These are phyloP conservation scores for Ctenopoma kingsleyae DNA, from an alignment of 2,797 vertebrate genomes.

Conservation along the genomic window DNA sequence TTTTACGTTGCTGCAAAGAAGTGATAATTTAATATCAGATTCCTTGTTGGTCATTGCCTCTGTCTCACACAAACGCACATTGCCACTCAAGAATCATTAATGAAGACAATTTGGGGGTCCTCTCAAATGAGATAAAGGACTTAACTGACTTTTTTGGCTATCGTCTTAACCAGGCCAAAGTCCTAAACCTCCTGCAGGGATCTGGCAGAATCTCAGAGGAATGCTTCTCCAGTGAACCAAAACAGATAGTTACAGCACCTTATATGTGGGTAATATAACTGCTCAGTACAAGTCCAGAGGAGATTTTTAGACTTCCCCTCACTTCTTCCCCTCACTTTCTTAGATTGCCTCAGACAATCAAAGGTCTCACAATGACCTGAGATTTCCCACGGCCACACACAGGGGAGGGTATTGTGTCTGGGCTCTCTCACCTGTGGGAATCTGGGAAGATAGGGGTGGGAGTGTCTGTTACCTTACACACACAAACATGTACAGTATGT, in stretches of 20 bases:
- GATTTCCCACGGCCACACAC: conserved; percentile 55
- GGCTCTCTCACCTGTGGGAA: conserved; percentile 45
- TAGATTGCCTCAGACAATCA: background rate
- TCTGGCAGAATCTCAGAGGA: conserved; percentile 30
- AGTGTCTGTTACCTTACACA: conserved; percentile 32
- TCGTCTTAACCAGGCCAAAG: conserved; percentile 62
- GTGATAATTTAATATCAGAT: background rate
- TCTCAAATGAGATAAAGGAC: conserved; percentile 73
- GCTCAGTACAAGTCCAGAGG: background rate
- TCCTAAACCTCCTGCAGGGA: conserved; percentile 51
- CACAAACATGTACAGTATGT: conserved; percentile 38
- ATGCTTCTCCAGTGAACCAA: conserved; percentile 33
- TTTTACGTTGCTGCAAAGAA: background rate
- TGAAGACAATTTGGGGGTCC: conserved; percentile 40
- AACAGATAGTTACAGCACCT: conserved; percentile 16
- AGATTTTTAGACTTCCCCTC: background rate
- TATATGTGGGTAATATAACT: background rate
- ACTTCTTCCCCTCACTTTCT: background rate
- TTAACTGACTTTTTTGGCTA: conserved; percentile 57
- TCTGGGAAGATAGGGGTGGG: conserved; percentile 3
- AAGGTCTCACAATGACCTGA: conserved; percentile 15
- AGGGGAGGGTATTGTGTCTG: conserved; percentile 54
- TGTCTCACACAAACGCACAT: conserved; percentile 12
- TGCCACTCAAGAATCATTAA: conserved; percentile 4
- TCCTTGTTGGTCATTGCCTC: background rate